These are phyloP conservation scores for Drosophila teissieri DNA, from an alignment of 1,140 invertebrate genomes.

Conservation along the genomic window DNA sequence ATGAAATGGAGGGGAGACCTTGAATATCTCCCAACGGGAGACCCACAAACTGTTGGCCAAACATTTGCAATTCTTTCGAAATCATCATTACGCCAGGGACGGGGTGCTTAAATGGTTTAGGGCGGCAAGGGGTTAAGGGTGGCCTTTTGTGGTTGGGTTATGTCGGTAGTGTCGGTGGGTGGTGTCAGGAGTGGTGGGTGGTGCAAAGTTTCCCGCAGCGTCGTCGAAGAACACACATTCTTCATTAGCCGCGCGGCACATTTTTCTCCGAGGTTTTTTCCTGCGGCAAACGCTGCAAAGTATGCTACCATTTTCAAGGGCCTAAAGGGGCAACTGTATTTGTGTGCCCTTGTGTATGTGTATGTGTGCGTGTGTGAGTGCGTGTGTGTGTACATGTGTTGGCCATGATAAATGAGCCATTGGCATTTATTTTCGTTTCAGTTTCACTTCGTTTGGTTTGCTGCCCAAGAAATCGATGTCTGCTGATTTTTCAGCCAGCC, in stretches of 20 bases:
- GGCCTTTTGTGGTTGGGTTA: slow-evolving; percentile 5
- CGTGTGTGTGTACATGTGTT: slow-evolving; percentile 11
- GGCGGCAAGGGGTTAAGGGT: not conserved
- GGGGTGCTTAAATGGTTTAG: slow-evolving; percentile 13
- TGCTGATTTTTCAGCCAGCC: slow-evolving; percentile 57
- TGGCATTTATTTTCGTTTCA: slow-evolving; percentile 72
- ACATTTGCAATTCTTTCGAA: slow-evolving; percentile 60
- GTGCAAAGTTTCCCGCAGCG: slow-evolving; percentile 44
- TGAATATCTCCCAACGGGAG: slow-evolving; percentile 20
- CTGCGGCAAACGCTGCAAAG: slow-evolving; percentile 37
- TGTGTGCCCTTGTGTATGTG: slow-evolving; percentile 8
- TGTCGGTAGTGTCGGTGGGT: not conserved
- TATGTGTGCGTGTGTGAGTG: not conserved
- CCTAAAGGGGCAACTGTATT: slow-evolving; percentile 28
- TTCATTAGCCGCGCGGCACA: slow-evolving; percentile 63
- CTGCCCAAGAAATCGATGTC: slow-evolving; percentile 56
- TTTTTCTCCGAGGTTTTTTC: slow-evolving; percentile 49
- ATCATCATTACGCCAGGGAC: slow-evolving; percentile 51
- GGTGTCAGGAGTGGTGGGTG: not conserved
- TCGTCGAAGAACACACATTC: slow-evolving; percentile 56
- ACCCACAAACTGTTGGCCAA: slow-evolving; percentile 51
- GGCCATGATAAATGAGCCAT: slow-evolving; percentile 67
- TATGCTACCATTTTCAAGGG: slow-evolving; percentile 37
- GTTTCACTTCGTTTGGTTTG: slow-evolving; percentile 58
- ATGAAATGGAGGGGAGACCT: slow-evolving; percentile 10